phyloP scores from a whole-genome alignment of 2,888 invertebrate species.

The Pecten maximus region DNA sequence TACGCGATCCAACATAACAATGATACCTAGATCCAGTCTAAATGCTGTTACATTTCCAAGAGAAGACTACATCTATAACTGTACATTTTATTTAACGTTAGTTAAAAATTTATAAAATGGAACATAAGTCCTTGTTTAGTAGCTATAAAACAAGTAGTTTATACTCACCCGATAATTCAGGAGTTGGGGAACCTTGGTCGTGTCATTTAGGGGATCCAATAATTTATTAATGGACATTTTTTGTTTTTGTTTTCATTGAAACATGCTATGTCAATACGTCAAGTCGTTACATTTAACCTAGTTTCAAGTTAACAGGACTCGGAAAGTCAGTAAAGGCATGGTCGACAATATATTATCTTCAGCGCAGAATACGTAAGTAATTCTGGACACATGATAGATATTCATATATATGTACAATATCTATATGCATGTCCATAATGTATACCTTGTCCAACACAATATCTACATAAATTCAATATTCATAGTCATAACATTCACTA shows the following conservation, averaged over 20 bases:
- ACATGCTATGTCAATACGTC: neutral
- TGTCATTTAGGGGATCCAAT: neutral
- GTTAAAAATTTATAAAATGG: too few species aligned
- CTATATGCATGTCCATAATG: neutral
- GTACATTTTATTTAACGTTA: too few species aligned
- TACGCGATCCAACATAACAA: too few species aligned
- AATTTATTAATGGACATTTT: neutral
- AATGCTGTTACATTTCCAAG: too few species aligned
- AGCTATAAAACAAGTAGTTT: neutral
- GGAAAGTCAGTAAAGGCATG: neutral
- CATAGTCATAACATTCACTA: neutral
- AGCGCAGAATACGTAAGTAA: neutral
- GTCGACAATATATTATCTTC: neutral
- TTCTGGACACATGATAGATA: neutral
- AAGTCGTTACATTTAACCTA: neutral
- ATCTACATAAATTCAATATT: neutral
- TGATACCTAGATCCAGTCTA: too few species aligned
- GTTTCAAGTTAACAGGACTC: neutral
- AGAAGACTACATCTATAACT: too few species aligned
- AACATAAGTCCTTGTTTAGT: too few species aligned
- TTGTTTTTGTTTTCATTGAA: neutral
- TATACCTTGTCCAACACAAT: neutral
- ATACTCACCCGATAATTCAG: neutral
- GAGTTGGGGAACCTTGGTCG: neutral
- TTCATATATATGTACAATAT: neutral